Percentiles rank a stretch among this genome's conserved stretches.
phyloP scores from a whole-genome alignment of 2,888 invertebrate genomes.

The Heliconius cydno region DNA sequence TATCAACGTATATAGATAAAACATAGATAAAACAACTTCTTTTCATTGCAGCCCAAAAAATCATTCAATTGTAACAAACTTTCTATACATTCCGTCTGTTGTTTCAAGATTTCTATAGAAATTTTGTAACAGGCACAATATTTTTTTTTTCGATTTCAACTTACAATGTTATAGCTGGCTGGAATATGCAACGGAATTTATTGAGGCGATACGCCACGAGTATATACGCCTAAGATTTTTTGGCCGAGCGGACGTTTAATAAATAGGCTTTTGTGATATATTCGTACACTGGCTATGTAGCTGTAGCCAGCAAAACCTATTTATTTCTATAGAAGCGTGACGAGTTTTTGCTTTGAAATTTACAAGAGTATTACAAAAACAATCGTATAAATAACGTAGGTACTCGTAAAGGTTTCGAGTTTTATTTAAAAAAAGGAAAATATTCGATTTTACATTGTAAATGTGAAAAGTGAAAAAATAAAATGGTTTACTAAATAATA shows the following conservation, averaged over 20 bases:
- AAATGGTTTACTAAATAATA: no score
- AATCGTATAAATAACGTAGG: neutral
- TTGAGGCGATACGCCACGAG: conserved; percentile 10
- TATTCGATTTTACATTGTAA: no score
- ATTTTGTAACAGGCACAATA: neutral
- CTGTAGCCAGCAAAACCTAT: neutral
- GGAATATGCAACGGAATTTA: conserved; percentile 13
- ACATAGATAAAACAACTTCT: neutral
- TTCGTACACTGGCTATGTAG: neutral
- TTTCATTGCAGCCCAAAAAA: neutral
- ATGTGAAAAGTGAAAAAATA: no score
- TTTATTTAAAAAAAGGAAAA: neutral
- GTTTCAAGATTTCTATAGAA: conserved; percentile 2
- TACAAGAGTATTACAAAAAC: neutral
- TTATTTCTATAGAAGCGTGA: conserved; percentile 6
- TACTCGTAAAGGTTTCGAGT: neutral
- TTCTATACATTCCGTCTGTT: neutral
- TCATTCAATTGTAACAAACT: neutral
- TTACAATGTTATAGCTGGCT: neutral
- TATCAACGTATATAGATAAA: no score
- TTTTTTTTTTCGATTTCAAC: neutral
- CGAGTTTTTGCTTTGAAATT: neutral
- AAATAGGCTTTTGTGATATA: conserved; percentile 19
- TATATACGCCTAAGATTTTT: conserved; percentile 17
- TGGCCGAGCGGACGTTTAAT: conserved; percentile 6